A percentile compares a stretch with the other conserved stretches of the same genome.
Conservation (phyloP, 2,113 vertebrate genomes). For the Caloenas nicobarica region DNA sequence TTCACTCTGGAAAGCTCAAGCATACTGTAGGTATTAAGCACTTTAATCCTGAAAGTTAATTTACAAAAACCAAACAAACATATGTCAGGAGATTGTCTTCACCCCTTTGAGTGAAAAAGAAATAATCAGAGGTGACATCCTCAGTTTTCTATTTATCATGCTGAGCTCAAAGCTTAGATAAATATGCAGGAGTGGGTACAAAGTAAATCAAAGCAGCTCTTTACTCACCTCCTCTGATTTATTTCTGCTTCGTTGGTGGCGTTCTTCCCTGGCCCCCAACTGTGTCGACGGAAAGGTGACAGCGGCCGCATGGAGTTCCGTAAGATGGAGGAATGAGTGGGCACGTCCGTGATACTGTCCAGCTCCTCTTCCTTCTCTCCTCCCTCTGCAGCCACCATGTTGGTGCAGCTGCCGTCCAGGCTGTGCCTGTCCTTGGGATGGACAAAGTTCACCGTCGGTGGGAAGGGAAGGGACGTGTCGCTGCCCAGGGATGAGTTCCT, state of each 20-base stretch:
- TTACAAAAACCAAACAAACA: neutral
- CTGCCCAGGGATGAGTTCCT: conserved; percentile 84
- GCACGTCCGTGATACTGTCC: conserved; percentile 89
- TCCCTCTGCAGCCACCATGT: conserved; percentile 49
- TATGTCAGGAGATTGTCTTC: neutral
- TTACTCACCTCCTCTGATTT: conserved; percentile 90
- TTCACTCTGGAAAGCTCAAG: neutral
- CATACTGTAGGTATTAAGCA: neutral
- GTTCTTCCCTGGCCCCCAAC: conserved; percentile 95
- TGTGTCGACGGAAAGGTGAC: conserved; percentile 93
- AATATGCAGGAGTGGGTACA: neutral
- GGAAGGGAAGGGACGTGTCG: conserved; percentile 74
- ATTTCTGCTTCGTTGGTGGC: conserved; percentile 84
- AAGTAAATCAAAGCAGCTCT: neutral
- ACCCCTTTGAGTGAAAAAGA: neutral
- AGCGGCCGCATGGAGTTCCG: conserved; percentile 81
- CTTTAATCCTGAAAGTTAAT: conserved; percentile 7
- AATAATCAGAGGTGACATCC: neutral
- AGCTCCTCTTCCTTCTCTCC: conserved; percentile 88
- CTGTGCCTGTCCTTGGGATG: conserved; percentile 70
- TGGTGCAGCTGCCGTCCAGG: conserved; percentile 71
- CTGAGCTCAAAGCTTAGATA: neutral
- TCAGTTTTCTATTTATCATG: neutral
- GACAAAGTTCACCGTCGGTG: conserved; percentile 5
- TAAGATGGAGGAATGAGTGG: conserved; percentile 73